These are phyloP conservation scores for Cuculus canorus DNA, from an alignment of 2,797 vertebrate genomes.

Conservation along the genomic window DNA sequence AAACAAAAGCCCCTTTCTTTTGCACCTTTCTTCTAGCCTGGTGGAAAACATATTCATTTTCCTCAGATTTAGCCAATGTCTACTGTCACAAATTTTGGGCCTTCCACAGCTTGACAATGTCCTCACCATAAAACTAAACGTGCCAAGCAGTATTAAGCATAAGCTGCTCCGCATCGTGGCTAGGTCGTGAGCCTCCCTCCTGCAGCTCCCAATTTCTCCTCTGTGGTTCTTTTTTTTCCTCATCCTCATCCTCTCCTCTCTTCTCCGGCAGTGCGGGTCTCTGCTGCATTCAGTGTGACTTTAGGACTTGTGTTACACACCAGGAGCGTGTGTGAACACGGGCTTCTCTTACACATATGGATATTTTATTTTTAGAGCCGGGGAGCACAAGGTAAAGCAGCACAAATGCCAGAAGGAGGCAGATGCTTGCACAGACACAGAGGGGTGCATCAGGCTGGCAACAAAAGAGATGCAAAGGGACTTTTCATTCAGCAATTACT, in stretches of 20 bases:
- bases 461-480: conserved; percentile 8
- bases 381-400: conserved; percentile 62
- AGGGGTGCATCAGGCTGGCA: conserved; percentile 23
- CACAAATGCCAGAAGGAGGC: conserved; percentile 52
- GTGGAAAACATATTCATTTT: background rate
- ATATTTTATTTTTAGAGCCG: conserved; percentile 72
- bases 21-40: background rate
- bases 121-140: background rate
- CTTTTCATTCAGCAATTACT: background rate
- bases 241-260: background rate
- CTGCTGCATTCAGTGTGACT: conserved; percentile 10
- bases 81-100: background rate
- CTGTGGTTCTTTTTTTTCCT: accelerated
- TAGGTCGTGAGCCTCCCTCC: accelerated
- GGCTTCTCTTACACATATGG: conserved; percentile 40
- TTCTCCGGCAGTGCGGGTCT: background rate
- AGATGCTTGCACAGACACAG: conserved; percentile 59
- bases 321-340: background rate
- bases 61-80: background rate
- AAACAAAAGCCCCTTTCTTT: background rate
- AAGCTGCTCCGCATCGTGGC: background rate
- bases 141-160: accelerated
- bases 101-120: background rate
- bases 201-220: background rate
- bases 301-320: conserved; percentile 46